Base-by-base conservation (phyloP, 2,113 vertebrate genomes). In the Petaurus breviceps region DNA sequence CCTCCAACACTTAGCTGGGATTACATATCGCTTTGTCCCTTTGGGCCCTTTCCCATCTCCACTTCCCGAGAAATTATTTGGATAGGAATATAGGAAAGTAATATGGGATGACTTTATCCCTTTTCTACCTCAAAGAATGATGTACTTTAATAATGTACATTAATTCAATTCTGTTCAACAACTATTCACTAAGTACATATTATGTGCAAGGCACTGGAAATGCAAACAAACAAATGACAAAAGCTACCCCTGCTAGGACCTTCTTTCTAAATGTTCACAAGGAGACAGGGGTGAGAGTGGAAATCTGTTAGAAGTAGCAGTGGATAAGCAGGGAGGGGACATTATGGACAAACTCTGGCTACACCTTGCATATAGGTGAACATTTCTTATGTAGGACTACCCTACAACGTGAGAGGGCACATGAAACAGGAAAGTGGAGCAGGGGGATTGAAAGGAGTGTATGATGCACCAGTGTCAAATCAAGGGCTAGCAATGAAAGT, bases 31-130 rank as follows among this genome's bases (percentile, higher is more conserved):
- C 90, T 92, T 94, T 90, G 25, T 6, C 19, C 51, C 77, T 47
- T 50, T 23, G 19, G 9, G 84, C 68, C 57, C 47, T 61, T 94
- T 92, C 46, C 28, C 49, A 90, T 50, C 89, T 94, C 94, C 95
- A 24, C 68, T 93, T 94, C 94, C 57, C 37, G 91, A 97, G 93
- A 97, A 97, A 94, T 90, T 91, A 89, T 94, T 97, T 96, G 31
- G 55, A 28, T 93, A 37, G 93, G 95, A 92, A 57, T 28, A 7
- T n/a, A 12, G 51, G 37, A 96, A 95, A 31, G 92, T 19, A 1
- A 90, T 46, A 57, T 93, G 49, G 46, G 10, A 92, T 90, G 52
- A 49, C 90, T 77, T 93, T 94, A 92, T 57, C 22, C 19, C 50
- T 93, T 96, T 95, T 54, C 31, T 43, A 19, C 19, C 68, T 43